These are phyloP conservation scores for Odontamblyopus rebecca DNA, from an alignment of 2,797 vertebrate genomes.

Conservation along the genomic window DNA sequence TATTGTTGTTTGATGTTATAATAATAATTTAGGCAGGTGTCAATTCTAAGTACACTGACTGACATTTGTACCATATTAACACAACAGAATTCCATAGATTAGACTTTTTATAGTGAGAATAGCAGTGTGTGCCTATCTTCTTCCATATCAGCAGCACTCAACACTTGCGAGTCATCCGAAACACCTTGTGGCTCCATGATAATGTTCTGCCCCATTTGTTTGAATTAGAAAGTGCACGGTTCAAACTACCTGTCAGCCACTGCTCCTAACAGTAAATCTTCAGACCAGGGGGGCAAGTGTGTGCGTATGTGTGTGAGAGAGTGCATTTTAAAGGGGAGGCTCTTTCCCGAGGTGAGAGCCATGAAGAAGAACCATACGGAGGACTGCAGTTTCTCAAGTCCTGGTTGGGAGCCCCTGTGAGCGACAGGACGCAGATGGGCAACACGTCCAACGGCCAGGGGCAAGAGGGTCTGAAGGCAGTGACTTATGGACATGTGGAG, in stretches of 20 bases:
- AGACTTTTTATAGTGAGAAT: constrained; percentile 7
- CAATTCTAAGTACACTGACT: background rate
- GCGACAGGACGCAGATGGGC: constrained; percentile 70
- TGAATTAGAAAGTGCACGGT: constrained; percentile 82
- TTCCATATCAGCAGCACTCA: constrained; percentile 67
- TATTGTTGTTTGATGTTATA: too few relatives aligned
- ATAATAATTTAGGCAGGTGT: too few relatives aligned
- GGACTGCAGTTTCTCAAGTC: constrained; percentile 69
- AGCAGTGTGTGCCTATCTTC: constrained; percentile 6
- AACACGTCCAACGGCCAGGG: constrained; percentile 74
- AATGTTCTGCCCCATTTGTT: constrained; percentile 77
- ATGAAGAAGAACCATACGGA: constrained; percentile 73
- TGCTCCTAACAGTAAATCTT: constrained; percentile 77
- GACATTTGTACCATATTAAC: background rate
- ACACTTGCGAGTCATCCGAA: constrained; percentile 75
- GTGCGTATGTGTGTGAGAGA: constrained; percentile 25
- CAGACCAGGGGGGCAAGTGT: constrained; percentile 28
- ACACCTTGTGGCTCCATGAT: constrained; percentile 76
- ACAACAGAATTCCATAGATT: background rate
- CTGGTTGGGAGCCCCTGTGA: constrained; percentile 53
- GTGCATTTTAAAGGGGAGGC: constrained; percentile 39
- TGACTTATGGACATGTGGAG: constrained; percentile 78
- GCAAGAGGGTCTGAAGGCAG: constrained; percentile 49
- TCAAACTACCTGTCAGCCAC: constrained; percentile 72
- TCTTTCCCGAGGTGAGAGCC: constrained; percentile 79